These are phyloP conservation scores for Tor tambroides DNA, from an alignment of 2,113 vertebrate species.

Conservation along the genomic window DNA sequence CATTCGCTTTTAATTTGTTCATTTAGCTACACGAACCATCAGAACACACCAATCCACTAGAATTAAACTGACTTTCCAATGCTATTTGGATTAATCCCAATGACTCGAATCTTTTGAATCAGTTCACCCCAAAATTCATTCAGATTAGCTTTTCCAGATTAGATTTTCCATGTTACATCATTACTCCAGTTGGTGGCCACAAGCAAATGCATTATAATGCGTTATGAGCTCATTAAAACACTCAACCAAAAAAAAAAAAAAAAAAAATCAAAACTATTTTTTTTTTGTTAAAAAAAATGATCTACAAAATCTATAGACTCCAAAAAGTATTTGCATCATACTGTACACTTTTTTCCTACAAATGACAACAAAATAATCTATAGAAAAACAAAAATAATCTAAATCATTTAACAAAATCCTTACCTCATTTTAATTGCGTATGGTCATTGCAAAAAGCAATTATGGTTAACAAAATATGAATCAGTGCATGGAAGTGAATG, in stretches of 20 bases:
- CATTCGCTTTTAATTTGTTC: background rate
- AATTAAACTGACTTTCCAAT: background rate
- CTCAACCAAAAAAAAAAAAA: background rate
- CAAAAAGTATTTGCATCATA: background rate
- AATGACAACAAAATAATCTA: background rate
- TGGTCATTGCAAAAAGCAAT: background rate
- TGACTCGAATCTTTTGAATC: background rate
- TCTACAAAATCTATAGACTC: background rate
- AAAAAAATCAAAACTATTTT: no score
- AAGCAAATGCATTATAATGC: background rate
- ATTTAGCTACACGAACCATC: background rate
- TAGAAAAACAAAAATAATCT: background rate
- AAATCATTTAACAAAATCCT: background rate
- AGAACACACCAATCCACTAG: background rate
- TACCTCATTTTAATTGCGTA: background rate
- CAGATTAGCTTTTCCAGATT: background rate
- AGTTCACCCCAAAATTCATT: background rate
- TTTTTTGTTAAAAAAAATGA: no score
- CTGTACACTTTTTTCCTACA: background rate
- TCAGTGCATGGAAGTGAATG: background rate
- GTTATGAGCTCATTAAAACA: background rate
- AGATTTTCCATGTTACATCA: background rate
- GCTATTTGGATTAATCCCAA: background rate
- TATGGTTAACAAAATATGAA: background rate
- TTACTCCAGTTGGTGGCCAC: background rate